A percentile compares a stretch with the other conserved stretches of the same genome.
Conservation (phyloP, 2,113 vertebrate species). For the Pogonocichla stellata region DNA sequence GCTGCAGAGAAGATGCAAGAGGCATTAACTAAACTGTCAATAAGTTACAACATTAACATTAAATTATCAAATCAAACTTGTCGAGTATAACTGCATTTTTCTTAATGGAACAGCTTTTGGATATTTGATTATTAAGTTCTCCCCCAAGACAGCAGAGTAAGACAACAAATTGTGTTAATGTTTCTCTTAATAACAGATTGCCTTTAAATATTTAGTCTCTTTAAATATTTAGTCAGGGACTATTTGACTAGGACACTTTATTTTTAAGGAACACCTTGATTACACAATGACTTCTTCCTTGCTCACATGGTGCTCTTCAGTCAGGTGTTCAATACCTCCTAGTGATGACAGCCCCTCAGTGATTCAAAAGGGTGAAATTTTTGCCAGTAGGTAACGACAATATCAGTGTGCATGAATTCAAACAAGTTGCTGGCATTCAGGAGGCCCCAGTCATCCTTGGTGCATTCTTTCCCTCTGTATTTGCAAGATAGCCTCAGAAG, state of each 20-base stretch:
- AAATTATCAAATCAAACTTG: constrained; percentile 57
- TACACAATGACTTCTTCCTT: not conserved
- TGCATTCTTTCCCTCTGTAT: not conserved
- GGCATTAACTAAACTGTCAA: constrained; percentile 42
- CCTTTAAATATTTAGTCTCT: not conserved
- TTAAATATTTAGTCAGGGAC: not conserved
- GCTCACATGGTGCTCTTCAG: not conserved
- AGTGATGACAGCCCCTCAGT: not conserved
- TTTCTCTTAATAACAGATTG: not conserved
- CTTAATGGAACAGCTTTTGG: not conserved
- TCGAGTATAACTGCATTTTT: not conserved
- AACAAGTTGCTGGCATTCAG: not conserved
- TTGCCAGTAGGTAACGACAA: not conserved
- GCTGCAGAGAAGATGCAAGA: constrained; percentile 25
- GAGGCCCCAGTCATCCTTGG: not conserved
- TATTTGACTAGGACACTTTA: not conserved
- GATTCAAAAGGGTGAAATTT: not conserved
- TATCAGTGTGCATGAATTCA: not conserved
- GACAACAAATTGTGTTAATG: not conserved
- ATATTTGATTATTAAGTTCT: not conserved
- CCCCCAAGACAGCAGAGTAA: not conserved
- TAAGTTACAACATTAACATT: constrained; percentile 31
- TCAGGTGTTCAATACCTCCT: not conserved
- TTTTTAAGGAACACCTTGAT: not conserved
- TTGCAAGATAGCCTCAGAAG: not conserved